Percentiles rank a stretch among this genome's conserved stretches.
These are phyloP conservation scores for Drosophila prosaltans DNA, from an alignment of 1,140 invertebrate genomes.

Conservation along the genomic window DNA sequence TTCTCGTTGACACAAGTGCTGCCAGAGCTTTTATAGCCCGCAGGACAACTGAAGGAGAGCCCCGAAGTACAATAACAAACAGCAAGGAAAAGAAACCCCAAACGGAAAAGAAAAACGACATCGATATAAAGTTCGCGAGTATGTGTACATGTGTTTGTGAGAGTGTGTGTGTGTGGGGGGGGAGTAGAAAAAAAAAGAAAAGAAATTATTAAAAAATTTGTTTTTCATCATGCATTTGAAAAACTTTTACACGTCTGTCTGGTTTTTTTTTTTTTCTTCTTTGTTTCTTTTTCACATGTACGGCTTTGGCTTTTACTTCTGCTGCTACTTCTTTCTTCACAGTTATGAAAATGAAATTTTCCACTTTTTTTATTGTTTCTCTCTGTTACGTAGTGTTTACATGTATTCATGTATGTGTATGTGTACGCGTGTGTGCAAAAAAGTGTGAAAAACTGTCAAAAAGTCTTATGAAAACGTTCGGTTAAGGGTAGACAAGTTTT, in stretches of 20 bases:
- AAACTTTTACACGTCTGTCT: constrained; percentile 12
- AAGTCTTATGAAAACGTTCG: constrained; percentile 62
- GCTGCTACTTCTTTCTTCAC: not conserved
- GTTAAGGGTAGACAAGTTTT: constrained; percentile 6
- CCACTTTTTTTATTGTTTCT: constrained; percentile 23
- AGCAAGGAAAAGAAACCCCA: not conserved
- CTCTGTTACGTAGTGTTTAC: constrained; percentile 18
- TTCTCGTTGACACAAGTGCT: constrained; percentile 89
- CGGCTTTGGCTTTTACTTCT: constrained; percentile 21
- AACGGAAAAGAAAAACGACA: not conserved
- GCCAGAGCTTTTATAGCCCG: constrained; percentile 86
- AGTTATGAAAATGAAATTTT: constrained; percentile 26
- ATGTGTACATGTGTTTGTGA: constrained; percentile 39
- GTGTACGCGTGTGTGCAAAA: constrained; percentile 10
- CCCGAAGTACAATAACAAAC: not conserved
- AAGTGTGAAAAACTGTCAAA: constrained; percentile 62
- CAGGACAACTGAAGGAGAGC: constrained; percentile 86
- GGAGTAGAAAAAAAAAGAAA: constrained; percentile 58
- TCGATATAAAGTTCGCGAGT: constrained; percentile 39
- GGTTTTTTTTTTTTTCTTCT: constrained; percentile 14
- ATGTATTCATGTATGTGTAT: not conserved
- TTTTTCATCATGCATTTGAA: constrained; percentile 56
- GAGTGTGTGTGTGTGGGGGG: constrained; percentile 19
- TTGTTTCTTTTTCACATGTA: not conserved
- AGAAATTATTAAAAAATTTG: constrained; percentile 71